Base-by-base conservation (phyloP, 1,140 invertebrate species). In the Hypothenemus hampei region DNA sequence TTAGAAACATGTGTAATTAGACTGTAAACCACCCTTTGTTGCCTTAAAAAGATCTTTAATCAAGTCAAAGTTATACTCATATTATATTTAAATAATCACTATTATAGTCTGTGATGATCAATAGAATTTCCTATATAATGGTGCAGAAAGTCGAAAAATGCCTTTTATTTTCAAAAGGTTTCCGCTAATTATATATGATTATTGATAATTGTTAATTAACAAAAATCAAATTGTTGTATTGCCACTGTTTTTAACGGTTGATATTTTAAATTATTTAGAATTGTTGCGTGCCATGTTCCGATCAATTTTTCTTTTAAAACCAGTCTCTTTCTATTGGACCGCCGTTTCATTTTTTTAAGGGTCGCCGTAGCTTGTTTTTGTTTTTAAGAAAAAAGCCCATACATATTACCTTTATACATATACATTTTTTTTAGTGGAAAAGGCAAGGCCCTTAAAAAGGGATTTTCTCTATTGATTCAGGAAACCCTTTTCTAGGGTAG, bases 51-150 rank as follows among this genome's bases (percentile, higher is more conserved):
- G 24, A 22, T 11, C 15, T 52, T 52, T 44, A 26, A n/a, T n/a
- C n/a, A n/a, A n/a, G n/a, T n/a, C n/a, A n/a, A n/a, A n/a, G n/a
- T n/a, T n/a, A n/a, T n/a, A n/a, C n/a, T n/a, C n/a, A n/a, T n/a
- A n/a, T n/a, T n/a, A n/a, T n/a, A n/a, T n/a, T n/a, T n/a, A n/a
- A n/a, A n/a, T n/a, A n/a, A n/a, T 52, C 50, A 52, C 23, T 52
- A 26, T 40, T 44, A 51, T 15, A 31, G 50, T 43, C 50, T 52
- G 50, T 52, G 50, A 52, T 52, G 50, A 36, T 52, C 13, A 52
- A 43, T 23, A 16, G 18, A 51, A 37, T 40, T 50, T 20, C 15
- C 35, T 16, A 24, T 37, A 18, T 7, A 44, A 23, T 24, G 23
- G 4, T 26, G 4, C 16, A 10, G 19, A 40, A 19, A 16, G 35